Evolutionary conservation across 2,888 invertebrate genomes (phyloP).

Genomic region (Camponotus fellah): DNA sequence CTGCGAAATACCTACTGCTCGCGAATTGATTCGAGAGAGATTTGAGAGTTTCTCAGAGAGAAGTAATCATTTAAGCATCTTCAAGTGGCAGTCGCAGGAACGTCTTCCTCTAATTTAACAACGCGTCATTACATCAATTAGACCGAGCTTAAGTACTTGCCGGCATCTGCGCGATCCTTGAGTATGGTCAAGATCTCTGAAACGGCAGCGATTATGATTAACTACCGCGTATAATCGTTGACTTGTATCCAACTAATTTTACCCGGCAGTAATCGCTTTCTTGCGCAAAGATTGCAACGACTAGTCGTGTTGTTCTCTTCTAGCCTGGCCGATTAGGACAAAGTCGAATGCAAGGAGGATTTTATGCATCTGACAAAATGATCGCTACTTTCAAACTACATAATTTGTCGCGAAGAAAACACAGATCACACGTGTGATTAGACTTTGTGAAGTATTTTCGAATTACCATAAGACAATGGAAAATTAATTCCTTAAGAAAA

Average conservation of each 20-base stretch:
- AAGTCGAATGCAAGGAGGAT: not conserved
- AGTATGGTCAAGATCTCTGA: slow-evolving; percentile 66
- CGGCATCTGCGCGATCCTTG: slow-evolving; percentile 45
- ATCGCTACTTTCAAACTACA: not conserved
- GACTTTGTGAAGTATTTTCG: not conserved
- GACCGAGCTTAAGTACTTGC: slow-evolving; percentile 26
- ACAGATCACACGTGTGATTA: not conserved
- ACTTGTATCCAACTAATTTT: slow-evolving; percentile 59
- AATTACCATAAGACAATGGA: not conserved
- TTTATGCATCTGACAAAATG: not conserved
- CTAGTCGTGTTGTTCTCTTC: slow-evolving; percentile 6
- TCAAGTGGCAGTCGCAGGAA: slow-evolving; percentile 44
- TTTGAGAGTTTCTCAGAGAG: slow-evolving; percentile 39
- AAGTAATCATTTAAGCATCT: slow-evolving; percentile 37
- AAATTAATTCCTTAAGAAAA: not conserved
- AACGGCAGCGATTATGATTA: slow-evolving; percentile 64
- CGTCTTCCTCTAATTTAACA: slow-evolving; percentile 56
- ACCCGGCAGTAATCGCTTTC: slow-evolving; percentile 41
- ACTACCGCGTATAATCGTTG: slow-evolving; percentile 55
- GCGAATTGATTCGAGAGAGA: slow-evolving; percentile 31
- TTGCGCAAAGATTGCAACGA: slow-evolving; percentile 20
- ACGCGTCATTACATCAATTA: slow-evolving; percentile 54
- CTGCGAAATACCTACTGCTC: slow-evolving; percentile 44
- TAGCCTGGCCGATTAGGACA: slow-evolving; percentile 16
- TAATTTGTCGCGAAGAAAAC: not conserved